Evolutionary conservation across 2,113 vertebrate species (phyloP).

Genomic region (Pleuronectes platessa): DNA sequence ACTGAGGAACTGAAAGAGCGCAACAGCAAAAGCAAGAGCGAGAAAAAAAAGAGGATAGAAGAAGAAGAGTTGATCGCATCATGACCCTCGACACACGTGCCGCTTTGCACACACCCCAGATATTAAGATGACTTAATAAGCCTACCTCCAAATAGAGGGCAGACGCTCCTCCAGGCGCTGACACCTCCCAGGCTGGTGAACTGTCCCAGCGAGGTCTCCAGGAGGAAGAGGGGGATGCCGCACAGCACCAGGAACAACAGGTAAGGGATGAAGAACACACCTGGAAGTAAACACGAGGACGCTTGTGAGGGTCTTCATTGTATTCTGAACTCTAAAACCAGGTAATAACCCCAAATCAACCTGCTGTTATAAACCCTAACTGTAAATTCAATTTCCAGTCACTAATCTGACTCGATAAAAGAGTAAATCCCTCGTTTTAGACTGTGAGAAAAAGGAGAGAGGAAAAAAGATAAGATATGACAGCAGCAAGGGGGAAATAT

Average conservation of each 20-base stretch:
- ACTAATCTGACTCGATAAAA: not conserved
- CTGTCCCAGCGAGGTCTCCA: conserved; percentile 83
- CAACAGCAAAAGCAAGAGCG: too few species aligned
- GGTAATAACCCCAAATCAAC: too few species aligned
- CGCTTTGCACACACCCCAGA: too few species aligned
- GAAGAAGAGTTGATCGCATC: too few species aligned
- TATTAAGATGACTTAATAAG: not conserved
- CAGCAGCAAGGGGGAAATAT: too few species aligned
- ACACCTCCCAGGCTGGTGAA: conserved; percentile 81
- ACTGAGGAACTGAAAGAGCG: not conserved
- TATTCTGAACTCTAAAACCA: too few species aligned
- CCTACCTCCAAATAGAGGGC: conserved; percentile 80
- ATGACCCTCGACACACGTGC: too few species aligned
- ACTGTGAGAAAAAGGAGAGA: not conserved
- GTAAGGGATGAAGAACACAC: conserved; percentile 83
- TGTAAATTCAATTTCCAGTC: too few species aligned
- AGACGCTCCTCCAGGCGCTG: conserved; percentile 78
- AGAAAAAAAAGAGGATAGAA: too few species aligned
- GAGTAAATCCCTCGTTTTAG: not conserved
- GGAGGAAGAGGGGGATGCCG: conserved; percentile 80
- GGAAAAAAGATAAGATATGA: not conserved
- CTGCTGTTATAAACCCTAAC: too few species aligned
- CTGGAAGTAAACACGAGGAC: conserved; percentile 47
- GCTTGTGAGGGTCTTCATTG: too few species aligned
- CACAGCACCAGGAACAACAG: conserved; percentile 81